These are phyloP conservation scores for Odontamblyopus lacepedii DNA, from an alignment of 2,797 vertebrate genomes.

Conservation along the genomic window DNA sequence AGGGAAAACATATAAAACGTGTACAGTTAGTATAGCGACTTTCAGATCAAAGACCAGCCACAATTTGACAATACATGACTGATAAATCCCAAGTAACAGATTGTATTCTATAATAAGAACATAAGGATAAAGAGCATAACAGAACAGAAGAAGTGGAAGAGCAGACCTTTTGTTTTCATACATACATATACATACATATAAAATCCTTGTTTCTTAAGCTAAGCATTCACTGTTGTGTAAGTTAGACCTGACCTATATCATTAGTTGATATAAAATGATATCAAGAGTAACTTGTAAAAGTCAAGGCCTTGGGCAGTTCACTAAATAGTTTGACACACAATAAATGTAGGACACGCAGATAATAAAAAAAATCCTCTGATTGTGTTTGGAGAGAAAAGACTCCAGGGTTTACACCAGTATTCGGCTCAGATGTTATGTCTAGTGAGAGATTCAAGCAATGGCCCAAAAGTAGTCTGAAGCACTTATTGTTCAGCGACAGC, in stretches of 20 bases:
- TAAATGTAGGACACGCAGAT: slow-evolving; percentile 81
- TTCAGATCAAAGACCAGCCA: not conserved
- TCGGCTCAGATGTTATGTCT: slow-evolving; percentile 40
- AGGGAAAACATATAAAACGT: not conserved
- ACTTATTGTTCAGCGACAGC: not conserved
- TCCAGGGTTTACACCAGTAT: slow-evolving; percentile 44
- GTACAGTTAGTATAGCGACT: not conserved
- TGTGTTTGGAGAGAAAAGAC: slow-evolving; percentile 63
- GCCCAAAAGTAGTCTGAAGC: not conserved
- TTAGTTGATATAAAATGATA: slow-evolving; percentile 78
- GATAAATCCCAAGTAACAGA: not conserved
- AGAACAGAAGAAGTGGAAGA: not conserved
- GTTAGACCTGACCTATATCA: slow-evolving; percentile 78
- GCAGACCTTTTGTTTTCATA: not conserved
- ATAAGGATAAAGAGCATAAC: not conserved
- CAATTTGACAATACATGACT: not conserved
- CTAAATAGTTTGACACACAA: slow-evolving; percentile 84
- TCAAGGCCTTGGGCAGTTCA: slow-evolving; percentile 81
- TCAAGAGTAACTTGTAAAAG: slow-evolving; percentile 78
- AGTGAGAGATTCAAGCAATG: not conserved
- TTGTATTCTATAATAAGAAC: not conserved
- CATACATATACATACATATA: not conserved
- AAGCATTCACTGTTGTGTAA: slow-evolving; percentile 54
- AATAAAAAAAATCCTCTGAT: slow-evolving; percentile 64
- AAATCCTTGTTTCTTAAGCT: not conserved